Conservation (phyloP, 2,797 vertebrate genomes). For the Cyclopterus lumpus region DNA sequence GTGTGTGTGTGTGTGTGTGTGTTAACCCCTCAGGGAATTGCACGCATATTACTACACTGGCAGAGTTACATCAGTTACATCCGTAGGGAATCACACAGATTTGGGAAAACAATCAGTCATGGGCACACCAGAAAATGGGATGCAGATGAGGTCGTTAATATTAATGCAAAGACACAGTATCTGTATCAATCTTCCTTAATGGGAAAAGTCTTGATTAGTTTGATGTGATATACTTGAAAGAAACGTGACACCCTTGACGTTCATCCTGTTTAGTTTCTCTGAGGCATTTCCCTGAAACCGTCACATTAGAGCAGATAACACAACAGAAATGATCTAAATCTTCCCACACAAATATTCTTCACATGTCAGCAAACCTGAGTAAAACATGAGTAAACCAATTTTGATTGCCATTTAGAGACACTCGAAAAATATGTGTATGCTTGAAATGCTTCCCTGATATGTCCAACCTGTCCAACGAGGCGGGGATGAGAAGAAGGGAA, state of each 20-base stretch:
- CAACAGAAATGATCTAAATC: not conserved
- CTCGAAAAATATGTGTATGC: slow-evolving; percentile 4
- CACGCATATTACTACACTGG: slow-evolving; percentile 58
- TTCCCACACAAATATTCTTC: slow-evolving; percentile 9
- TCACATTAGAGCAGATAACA: slow-evolving; percentile 13
- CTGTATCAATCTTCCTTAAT: not conserved
- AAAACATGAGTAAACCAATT: not conserved
- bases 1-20: slow-evolving; percentile 9
- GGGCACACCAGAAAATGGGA: slow-evolving; percentile 16
- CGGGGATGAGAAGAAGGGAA: slow-evolving; percentile 70
- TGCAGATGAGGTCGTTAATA: not conserved
- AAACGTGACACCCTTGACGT: slow-evolving; percentile 44
- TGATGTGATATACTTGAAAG: not conserved
- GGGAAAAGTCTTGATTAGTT: not conserved
- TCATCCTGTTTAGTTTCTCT: slow-evolving; percentile 38
- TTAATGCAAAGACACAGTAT: not conserved
- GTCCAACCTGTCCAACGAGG: slow-evolving; percentile 1
- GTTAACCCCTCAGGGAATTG: not conserved
- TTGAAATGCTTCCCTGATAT: slow-evolving; percentile 11
- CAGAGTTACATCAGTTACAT: slow-evolving; percentile 52
- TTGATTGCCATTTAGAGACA: slow-evolving; percentile 18
- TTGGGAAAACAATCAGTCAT: slow-evolving; percentile 51
- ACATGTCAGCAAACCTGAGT: slow-evolving; percentile 2
- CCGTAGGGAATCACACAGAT: slow-evolving; percentile 47
- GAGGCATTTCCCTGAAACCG: slow-evolving; percentile 36